Evolutionary conservation across 2,113 vertebrate species (phyloP).

Genomic region (Tetrax tetrax): DNA sequence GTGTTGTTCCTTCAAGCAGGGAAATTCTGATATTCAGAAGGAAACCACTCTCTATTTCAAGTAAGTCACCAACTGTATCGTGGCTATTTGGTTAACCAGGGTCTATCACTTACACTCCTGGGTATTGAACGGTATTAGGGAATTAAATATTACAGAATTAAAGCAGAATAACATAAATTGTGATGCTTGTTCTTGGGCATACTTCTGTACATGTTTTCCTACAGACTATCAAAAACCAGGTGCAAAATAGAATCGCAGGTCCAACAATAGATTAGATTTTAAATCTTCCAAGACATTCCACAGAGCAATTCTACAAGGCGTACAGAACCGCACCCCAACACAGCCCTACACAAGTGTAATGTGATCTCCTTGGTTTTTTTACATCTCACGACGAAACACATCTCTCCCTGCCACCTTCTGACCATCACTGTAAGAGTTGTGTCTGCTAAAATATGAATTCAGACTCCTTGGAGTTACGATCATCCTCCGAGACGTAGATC

Average conservation of each 20-base stretch:
- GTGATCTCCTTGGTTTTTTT: neutral
- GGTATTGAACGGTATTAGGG: neutral
- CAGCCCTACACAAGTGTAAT: neutral
- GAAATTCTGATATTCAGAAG: neutral
- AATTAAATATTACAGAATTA: neutral
- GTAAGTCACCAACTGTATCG: neutral
- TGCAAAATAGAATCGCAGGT: neutral
- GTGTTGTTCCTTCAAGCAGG: neutral
- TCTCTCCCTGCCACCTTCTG: neutral
- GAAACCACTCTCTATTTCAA: neutral
- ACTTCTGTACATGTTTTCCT: neutral
- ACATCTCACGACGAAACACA: neutral
- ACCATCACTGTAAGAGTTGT: neutral
- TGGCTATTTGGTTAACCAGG: neutral
- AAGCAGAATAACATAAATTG: neutral
- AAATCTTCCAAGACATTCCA: neutral
- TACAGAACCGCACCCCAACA: neutral
- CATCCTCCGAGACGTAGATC: neutral
- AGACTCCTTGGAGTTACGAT: neutral
- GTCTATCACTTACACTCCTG: neutral
- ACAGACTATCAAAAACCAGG: neutral
- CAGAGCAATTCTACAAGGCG: neutral
- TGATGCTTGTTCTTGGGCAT: neutral
- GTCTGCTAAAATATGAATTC: neutral
- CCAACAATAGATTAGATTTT: neutral